Base-by-base conservation (phyloP, 2,797 vertebrate genomes). In the Sebastes iracundus region DNA sequence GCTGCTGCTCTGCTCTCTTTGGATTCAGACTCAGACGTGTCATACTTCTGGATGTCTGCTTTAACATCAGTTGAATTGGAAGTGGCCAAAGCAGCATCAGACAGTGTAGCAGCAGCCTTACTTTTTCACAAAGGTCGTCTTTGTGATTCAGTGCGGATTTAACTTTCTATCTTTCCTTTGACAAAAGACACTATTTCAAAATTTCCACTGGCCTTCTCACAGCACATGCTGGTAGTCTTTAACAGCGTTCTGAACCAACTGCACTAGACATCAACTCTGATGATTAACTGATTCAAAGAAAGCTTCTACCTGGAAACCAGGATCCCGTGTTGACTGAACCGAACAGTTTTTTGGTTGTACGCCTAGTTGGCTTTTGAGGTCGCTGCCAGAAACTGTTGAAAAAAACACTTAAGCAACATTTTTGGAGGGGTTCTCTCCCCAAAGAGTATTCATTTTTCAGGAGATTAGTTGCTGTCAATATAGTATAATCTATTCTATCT, bases 201-300 rank as follows among this genome's bases (percentile, higher is more conserved):
- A 9, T 56, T 68, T 75, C 62, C 20, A 69, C 20, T 72, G 71
- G 46, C 70, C 35, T 13, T 53, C 20, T 38, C 32, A 10, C 13
- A 55, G 42, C 27, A 46, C 35, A 53, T 13, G 49, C 11, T 11
- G 11, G 77, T 32, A 32, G 18, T 30, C 22, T 18, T 1, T n/a
- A 82, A 68, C 58, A 67, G 32, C 7, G 49, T 61, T 80, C 46
- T 42, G 35, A 52, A 58, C 35, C 22, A 80, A 79, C 56, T 61
- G 46, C 23, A 64, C 73, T 52, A 38, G 42, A 82, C 67, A 68
- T 30, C 7, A 84, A 74, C 70, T 72, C 14, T 69, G 84, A 86
- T 87, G 77, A 92, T 90, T 88, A 85, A 90, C 86, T 62, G 72
- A 75, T 87, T 90, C 83, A 60, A 33, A 77, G 75, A 87, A 87